phyloP scores from a whole-genome alignment of 2,113 vertebrate genomes.

The Xiphias gladius region DNA sequence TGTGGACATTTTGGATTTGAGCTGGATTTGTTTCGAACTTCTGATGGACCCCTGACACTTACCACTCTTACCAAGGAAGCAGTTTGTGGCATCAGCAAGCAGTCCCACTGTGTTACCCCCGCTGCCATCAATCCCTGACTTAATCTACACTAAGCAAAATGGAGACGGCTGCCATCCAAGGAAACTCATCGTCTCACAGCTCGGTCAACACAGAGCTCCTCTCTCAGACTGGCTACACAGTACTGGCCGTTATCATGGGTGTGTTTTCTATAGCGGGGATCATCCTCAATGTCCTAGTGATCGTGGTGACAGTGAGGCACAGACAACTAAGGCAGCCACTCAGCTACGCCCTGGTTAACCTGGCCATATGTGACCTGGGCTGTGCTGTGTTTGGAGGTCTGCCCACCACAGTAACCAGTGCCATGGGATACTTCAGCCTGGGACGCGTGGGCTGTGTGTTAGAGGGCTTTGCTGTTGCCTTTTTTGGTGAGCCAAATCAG shows the following conservation, averaged over 20 bases:
- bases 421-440: constrained; percentile 84
- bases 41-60: background rate
- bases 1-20: background rate
- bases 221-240: constrained; percentile 75
- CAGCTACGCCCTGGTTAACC: constrained; percentile 84
- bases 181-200: constrained; percentile 49
- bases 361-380: constrained; percentile 84
- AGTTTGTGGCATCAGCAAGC: background rate
- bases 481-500: constrained; percentile 77
- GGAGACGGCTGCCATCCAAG: constrained; percentile 7
- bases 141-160: constrained; percentile 42
- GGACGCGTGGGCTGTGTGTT: constrained; percentile 81
- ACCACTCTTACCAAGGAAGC: background rate
- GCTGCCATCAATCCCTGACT: background rate
- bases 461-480: constrained; percentile 83
- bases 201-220: constrained; percentile 57
- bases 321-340: constrained; percentile 80
- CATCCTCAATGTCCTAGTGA: constrained; percentile 80
- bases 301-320: constrained; percentile 79
- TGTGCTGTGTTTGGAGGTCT: constrained; percentile 81
- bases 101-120: background rate
- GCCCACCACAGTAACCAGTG: constrained; percentile 80
- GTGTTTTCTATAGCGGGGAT: constrained; percentile 75
- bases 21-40: background rate
- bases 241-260: constrained; percentile 79